phyloP scores from a whole-genome alignment of 1,140 invertebrate species.

The Zaprionus gabonicus region DNA sequence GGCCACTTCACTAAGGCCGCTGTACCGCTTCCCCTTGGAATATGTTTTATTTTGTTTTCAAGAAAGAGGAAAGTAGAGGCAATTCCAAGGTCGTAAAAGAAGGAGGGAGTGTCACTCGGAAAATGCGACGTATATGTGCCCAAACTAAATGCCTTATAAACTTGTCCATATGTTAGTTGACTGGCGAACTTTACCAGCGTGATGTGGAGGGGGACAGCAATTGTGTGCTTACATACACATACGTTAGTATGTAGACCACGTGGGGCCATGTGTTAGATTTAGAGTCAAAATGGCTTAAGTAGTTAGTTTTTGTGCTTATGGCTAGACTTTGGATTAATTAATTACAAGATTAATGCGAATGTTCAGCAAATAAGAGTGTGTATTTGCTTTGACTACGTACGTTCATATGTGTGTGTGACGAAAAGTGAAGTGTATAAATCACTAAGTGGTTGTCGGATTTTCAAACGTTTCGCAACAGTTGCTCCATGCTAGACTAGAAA shows the following conservation, averaged over 20 bases:
- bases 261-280: constrained; percentile 73
- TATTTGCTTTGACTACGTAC: constrained; percentile 23
- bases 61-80: constrained; percentile 1
- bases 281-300: constrained; percentile 80
- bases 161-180: constrained; percentile 76
- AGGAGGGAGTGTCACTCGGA: constrained; percentile 63
- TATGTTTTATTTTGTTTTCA: constrained; percentile 77
- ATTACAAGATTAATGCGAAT: constrained; percentile 80
- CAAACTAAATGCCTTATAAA: constrained; percentile 73
- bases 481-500: background rate
- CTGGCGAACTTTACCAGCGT: constrained; percentile 39
- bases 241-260: background rate
- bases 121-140: constrained; percentile 57
- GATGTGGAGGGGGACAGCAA: background rate
- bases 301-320: constrained; percentile 82
- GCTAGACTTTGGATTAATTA: constrained; percentile 81
- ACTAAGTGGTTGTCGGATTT: too few relatives aligned
- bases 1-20: constrained; percentile 30
- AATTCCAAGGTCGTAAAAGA: background rate
- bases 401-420: background rate
- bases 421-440: background rate
- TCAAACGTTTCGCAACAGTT: too few relatives aligned
- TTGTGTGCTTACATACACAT: background rate
- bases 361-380: background rate
- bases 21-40: constrained; percentile 76